Evolutionary conservation across 2,113 vertebrate species (phyloP).

Genomic region (Rhineura floridana): DNA sequence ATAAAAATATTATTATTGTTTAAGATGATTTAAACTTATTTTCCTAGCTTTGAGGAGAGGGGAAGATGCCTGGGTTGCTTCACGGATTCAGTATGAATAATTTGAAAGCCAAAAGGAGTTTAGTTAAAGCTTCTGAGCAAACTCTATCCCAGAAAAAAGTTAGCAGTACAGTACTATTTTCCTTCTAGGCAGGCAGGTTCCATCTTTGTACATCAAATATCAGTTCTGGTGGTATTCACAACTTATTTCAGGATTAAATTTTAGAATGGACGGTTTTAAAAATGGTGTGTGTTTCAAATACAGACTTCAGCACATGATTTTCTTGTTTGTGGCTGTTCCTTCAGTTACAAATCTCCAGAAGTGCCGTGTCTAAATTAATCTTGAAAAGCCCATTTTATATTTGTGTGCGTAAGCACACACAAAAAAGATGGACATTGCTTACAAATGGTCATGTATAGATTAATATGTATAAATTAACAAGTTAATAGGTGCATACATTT

Average conservation of each 20-base stretch:
- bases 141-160: not conserved
- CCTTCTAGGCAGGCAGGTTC: not conserved
- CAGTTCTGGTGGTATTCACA: not conserved
- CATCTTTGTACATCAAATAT: not conserved
- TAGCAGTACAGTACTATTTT: not conserved
- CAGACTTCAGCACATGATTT: not conserved
- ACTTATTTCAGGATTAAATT: not conserved
- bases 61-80: not conserved
- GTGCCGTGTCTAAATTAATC: not conserved
- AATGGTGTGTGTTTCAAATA: not conserved
- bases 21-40: not conserved
- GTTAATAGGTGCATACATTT: not conserved
- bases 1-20: constrained; percentile 2
- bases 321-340: not conserved
- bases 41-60: too few species aligned
- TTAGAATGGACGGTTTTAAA: not conserved
- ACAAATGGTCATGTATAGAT: not conserved
- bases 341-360: not conserved
- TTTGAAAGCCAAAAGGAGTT: not conserved
- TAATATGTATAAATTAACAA: not conserved
- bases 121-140: not conserved
- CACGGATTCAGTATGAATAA: not conserved
- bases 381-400: not conserved
- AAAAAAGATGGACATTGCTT: not conserved
- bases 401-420: not conserved